phyloP scores from a whole-genome alignment of 2,888 invertebrate species.

The Cantharis flavilabris region DNA sequence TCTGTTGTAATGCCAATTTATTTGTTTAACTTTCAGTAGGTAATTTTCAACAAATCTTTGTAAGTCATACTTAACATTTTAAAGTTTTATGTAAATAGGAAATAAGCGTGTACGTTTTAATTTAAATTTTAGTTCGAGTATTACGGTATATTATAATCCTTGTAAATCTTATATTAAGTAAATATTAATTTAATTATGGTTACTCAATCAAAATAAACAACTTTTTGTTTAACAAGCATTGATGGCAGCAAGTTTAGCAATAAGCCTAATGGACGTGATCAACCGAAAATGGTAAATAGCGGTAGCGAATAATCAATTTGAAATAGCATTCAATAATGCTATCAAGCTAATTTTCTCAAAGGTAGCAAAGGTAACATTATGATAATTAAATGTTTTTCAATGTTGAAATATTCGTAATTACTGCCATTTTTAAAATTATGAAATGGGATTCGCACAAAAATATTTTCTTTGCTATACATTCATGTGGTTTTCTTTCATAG shows the following conservation, averaged over 20 bases:
- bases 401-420: not conserved
- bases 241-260: not conserved
- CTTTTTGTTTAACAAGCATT: not conserved
- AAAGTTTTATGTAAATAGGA: not conserved
- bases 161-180: not conserved
- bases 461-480: too few species aligned
- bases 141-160: too few species aligned
- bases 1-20: not conserved
- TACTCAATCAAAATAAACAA: not conserved
- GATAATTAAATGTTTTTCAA: not conserved
- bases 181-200: not conserved
- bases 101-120: not conserved
- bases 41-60: not conserved
- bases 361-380: not conserved
- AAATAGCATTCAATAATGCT: not conserved
- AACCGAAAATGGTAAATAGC: not conserved
- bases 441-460: too few species aligned
- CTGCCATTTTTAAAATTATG: not conserved
- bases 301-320: not conserved
- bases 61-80: not conserved
- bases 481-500: too few species aligned
- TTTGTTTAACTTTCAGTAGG: not conserved
- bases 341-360: not conserved
- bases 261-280: not conserved
- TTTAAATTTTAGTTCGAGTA: not conserved